These are phyloP conservation scores for Rhagophthalmus giganteus DNA, from an alignment of 2,888 invertebrate genomes.

Conservation along the genomic window DNA sequence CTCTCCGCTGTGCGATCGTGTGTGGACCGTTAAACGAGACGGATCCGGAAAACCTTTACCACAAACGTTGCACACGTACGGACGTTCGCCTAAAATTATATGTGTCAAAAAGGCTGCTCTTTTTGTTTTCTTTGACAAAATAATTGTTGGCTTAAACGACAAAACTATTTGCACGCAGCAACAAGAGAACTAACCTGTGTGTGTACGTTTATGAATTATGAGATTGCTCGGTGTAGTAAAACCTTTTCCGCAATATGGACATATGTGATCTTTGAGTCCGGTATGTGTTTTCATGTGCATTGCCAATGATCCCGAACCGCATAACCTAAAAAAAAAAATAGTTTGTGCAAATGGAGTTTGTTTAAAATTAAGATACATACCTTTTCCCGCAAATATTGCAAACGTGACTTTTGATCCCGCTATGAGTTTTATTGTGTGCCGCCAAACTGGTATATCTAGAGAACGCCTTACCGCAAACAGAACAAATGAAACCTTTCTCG, in stretches of 20 bases:
- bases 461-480: constrained; percentile 53
- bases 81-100: constrained; percentile 51
- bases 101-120: too few relatives aligned
- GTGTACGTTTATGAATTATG: constrained; percentile 52
- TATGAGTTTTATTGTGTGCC: constrained; percentile 53
- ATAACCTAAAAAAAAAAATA: constrained; percentile 45
- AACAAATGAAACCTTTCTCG: constrained; percentile 52
- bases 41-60: constrained; percentile 58
- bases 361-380: too few relatives aligned
- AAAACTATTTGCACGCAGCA: too few relatives aligned
- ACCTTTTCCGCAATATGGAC: constrained; percentile 52
- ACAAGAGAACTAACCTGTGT: constrained; percentile 50
- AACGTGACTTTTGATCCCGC: constrained; percentile 49
- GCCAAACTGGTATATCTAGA: constrained; percentile 50
- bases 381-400: constrained; percentile 54
- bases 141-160: too few relatives aligned
- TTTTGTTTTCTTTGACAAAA: too few relatives aligned
- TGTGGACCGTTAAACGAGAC: constrained; percentile 57
- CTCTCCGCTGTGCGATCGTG: constrained; percentile 56
- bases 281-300: constrained; percentile 60
- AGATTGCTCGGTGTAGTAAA: constrained; percentile 53
- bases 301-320: constrained; percentile 52
- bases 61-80: constrained; percentile 54
- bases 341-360: too few relatives aligned
- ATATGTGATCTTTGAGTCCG: constrained; percentile 52